Evolutionary conservation across 2,888 invertebrate genomes (phyloP), one percentile per base, ranked within the genome.

Genomic region (Drosophila setosimentum): DNA sequence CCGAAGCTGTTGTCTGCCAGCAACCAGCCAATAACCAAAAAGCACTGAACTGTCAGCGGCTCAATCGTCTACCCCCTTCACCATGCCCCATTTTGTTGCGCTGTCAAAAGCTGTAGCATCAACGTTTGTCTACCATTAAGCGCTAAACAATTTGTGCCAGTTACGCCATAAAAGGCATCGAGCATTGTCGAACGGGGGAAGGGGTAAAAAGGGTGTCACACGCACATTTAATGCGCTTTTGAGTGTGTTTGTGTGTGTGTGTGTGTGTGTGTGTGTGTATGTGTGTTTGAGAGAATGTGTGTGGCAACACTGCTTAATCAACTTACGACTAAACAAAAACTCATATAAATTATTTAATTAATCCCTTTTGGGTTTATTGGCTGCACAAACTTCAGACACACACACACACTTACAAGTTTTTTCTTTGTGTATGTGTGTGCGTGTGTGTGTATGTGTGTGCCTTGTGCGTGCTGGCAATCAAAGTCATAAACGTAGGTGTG

Each of bases 311-410:
- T 80, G 80, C 76, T 83, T 88, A 85, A 86, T 85, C 83, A 88
- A 86, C 76, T 85, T 87, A 87, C 86, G 79, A 69, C 80, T 75
- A 74, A 85, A 73, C 86, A 85, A 85, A 83, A 88, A 86, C 88
- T 76, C 82, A 85, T 83, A 85, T 86, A 85, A 85, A 87, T 85
- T 85, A 87, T 85, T 85, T 85, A 85, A 85, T 85, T 87, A 85
- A 87, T 85, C 85, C 85, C 78, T 76, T 78, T 81, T 83, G 87
- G 85, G 79, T 73, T 87, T 81, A 83, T 83, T 82, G 79, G 65
- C 71, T 67, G 79, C 65, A 79, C 79, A 75, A 72, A 79, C 72
- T 71, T 50, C 16, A 54, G 18, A 30, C 18, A 51, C 42, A 58
- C 45, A 63, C 54, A 33, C 53, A 32, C 32, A 64, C 60, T 32